Evolutionary conservation across 2,797 vertebrate genomes (phyloP), one percentile per base, ranked within the genome.

Genomic region (Sebastes minor): DNA sequence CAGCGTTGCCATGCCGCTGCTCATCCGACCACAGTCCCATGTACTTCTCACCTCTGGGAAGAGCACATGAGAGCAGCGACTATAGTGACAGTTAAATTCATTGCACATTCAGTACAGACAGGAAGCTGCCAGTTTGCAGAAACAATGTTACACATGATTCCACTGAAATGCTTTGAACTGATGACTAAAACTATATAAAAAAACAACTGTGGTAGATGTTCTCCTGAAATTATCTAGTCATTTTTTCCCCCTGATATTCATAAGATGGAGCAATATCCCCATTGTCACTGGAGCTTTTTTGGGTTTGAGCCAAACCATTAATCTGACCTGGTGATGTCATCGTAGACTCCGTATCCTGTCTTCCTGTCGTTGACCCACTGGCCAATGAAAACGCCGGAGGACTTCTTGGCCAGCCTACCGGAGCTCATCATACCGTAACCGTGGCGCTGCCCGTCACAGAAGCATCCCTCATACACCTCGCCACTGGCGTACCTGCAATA

Each of bases 1-100:
- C 95, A 7, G 97, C 97, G 2, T 86, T 96, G 64, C 98, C 98
- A 42, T 99, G 97, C 23, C 97, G 96, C 70, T 96, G 90, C 72
- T 99, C 98, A 10, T 99, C 98, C 80, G 95, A 92, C 98, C 98
- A 99, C 95, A 96, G 94, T 14, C 98, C 98, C 97, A 99, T 98
- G 82, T 98, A 99, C 89, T 99, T 99, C 86, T 99, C 97, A 65
- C 98, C 98, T 87, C 98, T 99, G 86, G 52, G 28, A 80, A 57
- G 74, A 67, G 20, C 28, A 85, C 52, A 70, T 2, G 1, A 46
- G 2, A 80, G 5, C 18, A 33, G 14, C 25, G 11, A 52, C 20
- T 27, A n/a, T 27, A n/a, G 32, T 23, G 10, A 10, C 35, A 38
- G 12, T 9, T 22, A 18, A n/a, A 71, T 73, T 35, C 22, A 30